Conservation (phyloP, 2,888 invertebrate genomes). For the Oasisia sp. region DNA sequence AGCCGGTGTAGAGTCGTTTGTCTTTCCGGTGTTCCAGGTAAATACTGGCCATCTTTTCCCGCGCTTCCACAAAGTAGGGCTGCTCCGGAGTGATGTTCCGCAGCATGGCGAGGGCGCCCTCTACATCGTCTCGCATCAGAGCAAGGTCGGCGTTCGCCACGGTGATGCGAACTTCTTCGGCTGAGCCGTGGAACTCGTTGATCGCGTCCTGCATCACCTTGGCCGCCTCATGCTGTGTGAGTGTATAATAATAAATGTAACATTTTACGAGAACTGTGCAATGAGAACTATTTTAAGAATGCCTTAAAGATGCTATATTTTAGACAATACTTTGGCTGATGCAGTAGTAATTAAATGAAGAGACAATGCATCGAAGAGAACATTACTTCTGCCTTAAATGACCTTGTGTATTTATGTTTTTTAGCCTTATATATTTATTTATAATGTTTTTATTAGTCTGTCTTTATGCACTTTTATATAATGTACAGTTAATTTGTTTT, state of each 20-base stretch:
- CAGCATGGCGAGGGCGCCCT: constrained; percentile 83
- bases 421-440: too few species aligned
- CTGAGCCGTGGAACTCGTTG: constrained; percentile 74
- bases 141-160: constrained; percentile 88
- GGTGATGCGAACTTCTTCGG: constrained; percentile 85
- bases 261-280: too few species aligned
- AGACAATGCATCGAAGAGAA: too few species aligned
- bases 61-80: constrained; percentile 79
- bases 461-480: too few species aligned
- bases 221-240: constrained; percentile 77
- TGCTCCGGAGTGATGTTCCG: constrained; percentile 82
- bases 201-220: constrained; percentile 79
- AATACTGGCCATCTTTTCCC: constrained; percentile 83
- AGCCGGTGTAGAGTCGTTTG: constrained; percentile 85
- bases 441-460: too few species aligned
- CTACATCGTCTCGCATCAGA: constrained; percentile 82
- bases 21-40: constrained; percentile 88
- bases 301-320: too few species aligned
- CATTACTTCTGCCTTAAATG: too few species aligned
- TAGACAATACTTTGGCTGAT: too few species aligned
- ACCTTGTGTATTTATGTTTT: too few species aligned
- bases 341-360: too few species aligned
- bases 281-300: not conserved
- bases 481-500: too few species aligned
- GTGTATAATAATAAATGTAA: too few species aligned